phyloP scores from a whole-genome alignment of 2,888 invertebrate genomes.

The Hypomecis punctinalis region DNA sequence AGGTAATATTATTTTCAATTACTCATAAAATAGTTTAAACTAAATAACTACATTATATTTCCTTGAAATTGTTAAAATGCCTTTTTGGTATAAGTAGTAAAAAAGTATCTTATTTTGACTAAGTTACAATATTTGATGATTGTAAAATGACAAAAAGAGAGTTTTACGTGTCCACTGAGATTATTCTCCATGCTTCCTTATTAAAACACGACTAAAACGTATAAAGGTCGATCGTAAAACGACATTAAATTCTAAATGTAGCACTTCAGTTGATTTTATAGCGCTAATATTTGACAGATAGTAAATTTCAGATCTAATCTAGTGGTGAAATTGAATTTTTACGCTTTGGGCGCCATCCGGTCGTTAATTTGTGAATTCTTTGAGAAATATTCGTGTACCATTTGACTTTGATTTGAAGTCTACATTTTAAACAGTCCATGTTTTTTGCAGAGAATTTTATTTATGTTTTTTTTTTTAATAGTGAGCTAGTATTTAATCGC shows the following conservation, averaged over 20 bases:
- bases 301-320: slow-evolving; percentile 35
- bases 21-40: no score
- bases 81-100: no score
- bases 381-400: slow-evolving; percentile 20
- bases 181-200: slow-evolving; percentile 7
- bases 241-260: slow-evolving; percentile 28
- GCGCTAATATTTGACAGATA: slow-evolving; percentile 35
- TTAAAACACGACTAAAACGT: slow-evolving; percentile 18
- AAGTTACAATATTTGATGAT: no score
- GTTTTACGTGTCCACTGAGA: background rate
- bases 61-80: no score
- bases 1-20: no score
- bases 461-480: no score
- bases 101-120: no score
- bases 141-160: no score
- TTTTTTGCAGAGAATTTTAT: no score
- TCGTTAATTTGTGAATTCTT: slow-evolving; percentile 24
- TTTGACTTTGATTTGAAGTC: background rate
- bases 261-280: slow-evolving; percentile 33
- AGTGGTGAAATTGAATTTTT: slow-evolving; percentile 30
- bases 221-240: slow-evolving; percentile 37
- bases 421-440: background rate
- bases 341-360: slow-evolving; percentile 28
- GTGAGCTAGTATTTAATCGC: no score
- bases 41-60: no score